Percentiles rank a stretch among this genome's conserved stretches.
Conservation (phyloP, 2,113 vertebrate genomes). For the Rhizomys pruinosus region DNA sequence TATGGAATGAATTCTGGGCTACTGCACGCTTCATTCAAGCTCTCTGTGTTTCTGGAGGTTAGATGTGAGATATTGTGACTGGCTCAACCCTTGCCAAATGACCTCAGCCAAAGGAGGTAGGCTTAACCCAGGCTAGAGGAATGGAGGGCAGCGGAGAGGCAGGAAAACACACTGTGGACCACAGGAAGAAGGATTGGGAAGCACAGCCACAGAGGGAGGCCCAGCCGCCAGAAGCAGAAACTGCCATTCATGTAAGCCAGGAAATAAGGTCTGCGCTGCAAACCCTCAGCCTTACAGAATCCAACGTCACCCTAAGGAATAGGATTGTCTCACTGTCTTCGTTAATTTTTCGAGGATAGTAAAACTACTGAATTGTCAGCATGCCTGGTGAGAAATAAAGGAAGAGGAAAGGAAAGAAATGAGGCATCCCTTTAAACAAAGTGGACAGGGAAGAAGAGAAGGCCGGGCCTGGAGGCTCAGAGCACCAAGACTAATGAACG, state of each 20-base stretch:
- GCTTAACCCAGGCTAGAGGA: neutral
- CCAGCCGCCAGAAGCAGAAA: neutral
- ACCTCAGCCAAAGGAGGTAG: slow-evolving; percentile 30
- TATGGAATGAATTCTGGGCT: neutral
- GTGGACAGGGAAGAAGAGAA: neutral
- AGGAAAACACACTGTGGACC: neutral
- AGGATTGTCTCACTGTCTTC: neutral
- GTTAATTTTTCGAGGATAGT: slow-evolving; percentile 26
- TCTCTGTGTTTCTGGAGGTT: neutral
- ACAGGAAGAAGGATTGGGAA: neutral
- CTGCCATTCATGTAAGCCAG: neutral
- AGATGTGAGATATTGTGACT: neutral
- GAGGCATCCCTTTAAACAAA: neutral
- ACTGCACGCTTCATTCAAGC: neutral
- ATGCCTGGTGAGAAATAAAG: neutral
- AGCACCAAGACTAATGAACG: slow-evolving; percentile 57
- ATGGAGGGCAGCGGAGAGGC: neutral
- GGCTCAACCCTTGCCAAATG: neutral
- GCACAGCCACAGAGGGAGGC: neutral
- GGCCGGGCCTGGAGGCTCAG: slow-evolving; percentile 22
- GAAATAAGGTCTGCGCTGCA: neutral
- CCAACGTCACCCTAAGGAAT: neutral
- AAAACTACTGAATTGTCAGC: slow-evolving; percentile 23
- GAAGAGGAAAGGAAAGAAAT: slow-evolving; percentile 1
- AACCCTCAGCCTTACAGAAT: neutral